Evolutionary conservation across 2,888 invertebrate species (phyloP).

Genomic region (Brachypalpus laphriformis): DNA sequence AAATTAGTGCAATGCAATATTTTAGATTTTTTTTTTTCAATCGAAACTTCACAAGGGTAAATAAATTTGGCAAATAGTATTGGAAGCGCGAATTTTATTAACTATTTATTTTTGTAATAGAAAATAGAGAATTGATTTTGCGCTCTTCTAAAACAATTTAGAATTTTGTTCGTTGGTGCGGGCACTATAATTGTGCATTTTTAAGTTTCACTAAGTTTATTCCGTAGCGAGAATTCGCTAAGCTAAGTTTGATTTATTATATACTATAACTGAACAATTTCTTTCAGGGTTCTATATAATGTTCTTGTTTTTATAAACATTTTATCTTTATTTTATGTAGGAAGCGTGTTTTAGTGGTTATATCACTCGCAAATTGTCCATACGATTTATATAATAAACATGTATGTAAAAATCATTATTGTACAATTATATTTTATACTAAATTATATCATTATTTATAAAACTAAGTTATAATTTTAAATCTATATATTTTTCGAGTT

Average conservation of each 20-base stretch:
- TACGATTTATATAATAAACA: slow-evolving; percentile 74
- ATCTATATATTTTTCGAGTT: slow-evolving; percentile 54
- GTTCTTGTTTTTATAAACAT: slow-evolving; percentile 48
- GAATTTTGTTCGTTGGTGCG: slow-evolving; percentile 72
- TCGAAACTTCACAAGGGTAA: slow-evolving; percentile 63
- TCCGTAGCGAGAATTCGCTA: slow-evolving; percentile 45
- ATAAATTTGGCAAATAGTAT: slow-evolving; percentile 82
- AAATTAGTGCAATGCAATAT: slow-evolving; percentile 68
- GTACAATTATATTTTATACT: slow-evolving; percentile 69
- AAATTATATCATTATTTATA: slow-evolving; percentile 65
- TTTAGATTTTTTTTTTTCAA: slow-evolving; percentile 27
- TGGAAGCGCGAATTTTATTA: slow-evolving; percentile 81
- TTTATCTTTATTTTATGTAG: slow-evolving; percentile 74
- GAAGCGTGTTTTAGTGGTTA: slow-evolving; percentile 80
- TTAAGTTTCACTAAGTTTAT: slow-evolving; percentile 50
- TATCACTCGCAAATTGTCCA: slow-evolving; percentile 77
- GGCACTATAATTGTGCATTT: slow-evolving; percentile 69
- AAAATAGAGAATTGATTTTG: slow-evolving; percentile 68
- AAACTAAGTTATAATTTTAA: slow-evolving; percentile 62
- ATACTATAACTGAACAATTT: slow-evolving; percentile 63
- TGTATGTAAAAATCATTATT: slow-evolving; percentile 72
- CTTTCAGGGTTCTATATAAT: slow-evolving; percentile 77
- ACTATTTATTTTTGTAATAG: slow-evolving; percentile 63
- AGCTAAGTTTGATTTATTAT: slow-evolving; percentile 65
- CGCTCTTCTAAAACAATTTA: slow-evolving; percentile 74